Evolutionary conservation across 2,888 invertebrate species (phyloP), one percentile per base, ranked within the genome.

Genomic region (Orthonevra nobilis): DNA sequence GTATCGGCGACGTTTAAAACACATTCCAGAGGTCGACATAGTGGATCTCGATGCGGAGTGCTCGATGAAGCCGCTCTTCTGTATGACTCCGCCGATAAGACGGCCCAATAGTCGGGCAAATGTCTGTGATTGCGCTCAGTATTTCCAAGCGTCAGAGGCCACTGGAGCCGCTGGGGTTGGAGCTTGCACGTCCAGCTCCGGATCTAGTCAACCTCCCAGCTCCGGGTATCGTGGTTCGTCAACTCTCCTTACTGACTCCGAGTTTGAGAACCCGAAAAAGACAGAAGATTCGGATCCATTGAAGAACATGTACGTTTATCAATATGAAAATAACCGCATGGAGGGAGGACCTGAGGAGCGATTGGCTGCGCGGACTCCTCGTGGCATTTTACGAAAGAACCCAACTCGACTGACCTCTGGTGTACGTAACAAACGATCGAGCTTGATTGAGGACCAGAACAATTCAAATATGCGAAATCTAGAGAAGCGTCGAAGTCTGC

Each of bases 201-300:
- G 85, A 66, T 86, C 86, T 15, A 95, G 95, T 34, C 95, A 95
- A 85, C 95, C 95, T 4, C 95, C 95, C 4, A 95, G 95, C 46
- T 95, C 95, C 9, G 96, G 96, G 1, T 96, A 95, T 85, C 91
- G 96, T 81, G 96, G 96, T 30, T 96, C 96, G 0, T 96, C 96
- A 0, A 95, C 95, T 1, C 92, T 95, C 88, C 89, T 95, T 5
- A 92, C 94, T 3, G 95, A 95, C 83, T 95, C 95, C 1, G 89
- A 89, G 69, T 81, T 86, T 60, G 88, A 89, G 19, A 84, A 84
- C 54, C 82, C 81, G 3, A 81, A 63, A 14, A 70, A 82, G 17
- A 69, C 81, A 32, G 50, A 81, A n/a, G 69, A 69, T 9, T 46
- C 63, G 6, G 90, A 28, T 90, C 91, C 72, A 0, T 81, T 87